phyloP scores from a whole-genome alignment of 2,797 vertebrate genomes.

The Chelon auratus region DNA sequence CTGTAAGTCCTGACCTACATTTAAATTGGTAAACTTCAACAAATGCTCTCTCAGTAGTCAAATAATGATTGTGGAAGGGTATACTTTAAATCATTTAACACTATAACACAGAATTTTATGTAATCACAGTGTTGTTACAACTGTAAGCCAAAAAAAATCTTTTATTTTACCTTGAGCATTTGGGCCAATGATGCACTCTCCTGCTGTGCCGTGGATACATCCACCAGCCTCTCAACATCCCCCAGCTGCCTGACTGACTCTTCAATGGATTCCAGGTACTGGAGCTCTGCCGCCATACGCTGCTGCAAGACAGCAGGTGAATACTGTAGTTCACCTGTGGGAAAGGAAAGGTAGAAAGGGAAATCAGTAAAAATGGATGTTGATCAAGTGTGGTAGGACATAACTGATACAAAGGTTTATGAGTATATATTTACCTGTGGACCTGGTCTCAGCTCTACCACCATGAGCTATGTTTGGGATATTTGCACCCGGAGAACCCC shows the following conservation, averaged over 20 bases:
- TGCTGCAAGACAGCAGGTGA: conserved; percentile 92
- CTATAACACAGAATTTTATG: not conserved
- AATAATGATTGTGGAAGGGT: not conserved
- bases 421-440: conserved; percentile 63
- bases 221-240: conserved; percentile 90
- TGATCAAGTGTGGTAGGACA: not conserved
- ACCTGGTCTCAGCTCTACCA: conserved; percentile 49
- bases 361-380: not conserved
- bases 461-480: conserved; percentile 28
- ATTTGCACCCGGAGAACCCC: conserved; percentile 40
- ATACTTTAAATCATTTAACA: not conserved
- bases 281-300: conserved; percentile 90
- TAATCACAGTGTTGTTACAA: not conserved
- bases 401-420: not conserved
- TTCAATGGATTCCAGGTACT: conserved; percentile 93
- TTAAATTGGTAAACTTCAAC: not conserved
- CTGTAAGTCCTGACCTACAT: not conserved
- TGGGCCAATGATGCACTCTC: conserved; percentile 93
- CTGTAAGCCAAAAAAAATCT: not conserved
- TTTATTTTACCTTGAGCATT: conserved; percentile 91
- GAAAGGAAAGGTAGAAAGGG: not conserved
- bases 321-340: conserved; percentile 86
- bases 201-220: conserved; percentile 93
- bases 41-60: not conserved
- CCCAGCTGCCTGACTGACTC: conserved; percentile 93